Conservation (phyloP, 2,888 invertebrate genomes). For the Phortica okadai region DNA sequence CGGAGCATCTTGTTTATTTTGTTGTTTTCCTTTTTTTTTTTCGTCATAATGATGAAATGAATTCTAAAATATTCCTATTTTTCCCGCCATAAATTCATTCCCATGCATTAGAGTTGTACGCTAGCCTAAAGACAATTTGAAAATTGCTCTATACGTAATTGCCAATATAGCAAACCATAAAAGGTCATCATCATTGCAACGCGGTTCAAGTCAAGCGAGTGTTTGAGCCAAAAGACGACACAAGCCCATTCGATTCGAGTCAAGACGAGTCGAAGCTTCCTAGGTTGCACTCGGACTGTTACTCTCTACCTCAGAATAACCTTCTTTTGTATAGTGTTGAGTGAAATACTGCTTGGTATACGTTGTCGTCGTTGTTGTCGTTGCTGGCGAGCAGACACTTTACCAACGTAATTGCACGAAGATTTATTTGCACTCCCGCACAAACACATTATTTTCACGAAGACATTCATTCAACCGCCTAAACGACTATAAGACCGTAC, state of each 20-base stretch:
- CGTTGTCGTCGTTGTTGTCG: neutral
- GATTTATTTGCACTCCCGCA: constrained; percentile 70
- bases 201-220: constrained; percentile 12
- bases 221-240: constrained; percentile 14
- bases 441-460: constrained; percentile 44
- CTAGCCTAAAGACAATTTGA: constrained; percentile 44
- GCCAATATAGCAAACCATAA: constrained; percentile 50
- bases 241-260: neutral
- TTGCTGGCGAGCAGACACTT: constrained; percentile 15
- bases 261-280: constrained; percentile 1
- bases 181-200: constrained; percentile 45
- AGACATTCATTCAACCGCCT: constrained; percentile 37
- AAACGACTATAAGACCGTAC: constrained; percentile 36
- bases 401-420: constrained; percentile 56
- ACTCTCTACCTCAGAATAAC: neutral
- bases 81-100: constrained; percentile 45
- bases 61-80: constrained; percentile 1
- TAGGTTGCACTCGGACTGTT: constrained; percentile 9
- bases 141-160: constrained; percentile 47
- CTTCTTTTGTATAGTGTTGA: neutral
- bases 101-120: constrained; percentile 44
- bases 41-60: neutral
- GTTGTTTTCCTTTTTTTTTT: neutral
- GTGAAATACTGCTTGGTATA: neutral
- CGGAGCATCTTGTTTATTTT: neutral